Conservation (phyloP, 2,113 vertebrate genomes). For the Enhydra lutris region DNA sequence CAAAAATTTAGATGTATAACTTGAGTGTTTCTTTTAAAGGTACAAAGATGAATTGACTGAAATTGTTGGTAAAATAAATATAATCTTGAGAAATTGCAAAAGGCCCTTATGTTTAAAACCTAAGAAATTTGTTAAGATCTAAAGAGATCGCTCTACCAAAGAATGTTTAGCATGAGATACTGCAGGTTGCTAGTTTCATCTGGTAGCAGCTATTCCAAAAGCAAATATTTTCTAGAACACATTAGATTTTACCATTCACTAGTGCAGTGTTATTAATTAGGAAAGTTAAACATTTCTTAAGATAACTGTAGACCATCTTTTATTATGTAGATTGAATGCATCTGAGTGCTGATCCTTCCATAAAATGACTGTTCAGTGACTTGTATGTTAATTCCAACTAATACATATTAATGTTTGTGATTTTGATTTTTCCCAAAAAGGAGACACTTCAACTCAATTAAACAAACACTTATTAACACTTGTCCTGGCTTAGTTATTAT, state of each 20-base stretch:
- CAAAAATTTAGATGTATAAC: conserved; percentile 13
- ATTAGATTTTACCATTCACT: not conserved
- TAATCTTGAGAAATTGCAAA: conserved; percentile 25
- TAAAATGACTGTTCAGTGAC: conserved; percentile 58
- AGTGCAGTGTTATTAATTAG: conserved; percentile 28
- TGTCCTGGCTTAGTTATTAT: conserved; percentile 33
- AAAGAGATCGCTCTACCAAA: not conserved
- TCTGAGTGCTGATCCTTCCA: conserved; percentile 34
- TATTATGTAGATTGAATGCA: conserved; percentile 5
- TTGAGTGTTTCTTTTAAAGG: not conserved
- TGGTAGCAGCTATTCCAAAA: not conserved
- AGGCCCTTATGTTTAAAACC: not conserved
- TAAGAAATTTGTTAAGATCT: conserved; percentile 26
- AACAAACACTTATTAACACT: conserved; percentile 27
- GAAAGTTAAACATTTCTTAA: conserved; percentile 23
- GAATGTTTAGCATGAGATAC: not conserved
- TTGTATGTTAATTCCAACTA: conserved; percentile 75
- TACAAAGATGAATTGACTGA: conserved; percentile 10
- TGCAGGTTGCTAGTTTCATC: not conserved
- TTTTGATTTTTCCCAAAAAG: conserved; percentile 79
- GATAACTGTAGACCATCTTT: not conserved
- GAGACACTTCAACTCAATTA: conserved; percentile 56
- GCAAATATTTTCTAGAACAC: conserved; percentile 6
- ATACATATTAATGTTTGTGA: conserved; percentile 75
- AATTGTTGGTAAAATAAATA: conserved; percentile 42